These are phyloP conservation scores for Polietes domitor DNA, from an alignment of 2,888 invertebrate species.

Conservation along the genomic window DNA sequence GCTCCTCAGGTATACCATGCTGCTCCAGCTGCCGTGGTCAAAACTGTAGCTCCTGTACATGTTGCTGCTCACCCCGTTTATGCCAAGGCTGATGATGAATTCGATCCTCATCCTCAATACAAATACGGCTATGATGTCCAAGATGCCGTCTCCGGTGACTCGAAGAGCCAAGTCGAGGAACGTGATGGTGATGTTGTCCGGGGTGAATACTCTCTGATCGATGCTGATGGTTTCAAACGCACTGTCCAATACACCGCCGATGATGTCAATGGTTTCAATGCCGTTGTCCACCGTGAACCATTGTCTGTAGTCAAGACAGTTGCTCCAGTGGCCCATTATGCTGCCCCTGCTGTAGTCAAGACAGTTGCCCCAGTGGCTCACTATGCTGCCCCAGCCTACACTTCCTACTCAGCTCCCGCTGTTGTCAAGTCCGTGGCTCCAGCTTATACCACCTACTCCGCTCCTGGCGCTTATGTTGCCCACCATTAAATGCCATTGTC, in stretches of 20 bases:
- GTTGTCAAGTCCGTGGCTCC: constrained; percentile 61
- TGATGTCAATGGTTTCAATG: constrained; percentile 79
- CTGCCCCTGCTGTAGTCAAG: constrained; percentile 69
- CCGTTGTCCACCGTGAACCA: constrained; percentile 74
- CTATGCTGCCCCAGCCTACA: constrained; percentile 48
- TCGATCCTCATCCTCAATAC: constrained; percentile 80
- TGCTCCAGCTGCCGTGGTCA: constrained; percentile 70
- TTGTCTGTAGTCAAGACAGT: constrained; percentile 57
- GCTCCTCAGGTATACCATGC: constrained; percentile 68
- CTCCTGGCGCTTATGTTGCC: constrained; percentile 39
- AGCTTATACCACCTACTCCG: constrained; percentile 32
- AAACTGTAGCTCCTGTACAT: constrained; percentile 65
- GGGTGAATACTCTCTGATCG: constrained; percentile 79
- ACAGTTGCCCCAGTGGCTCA: constrained; percentile 40
- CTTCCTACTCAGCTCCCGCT: constrained; percentile 59
- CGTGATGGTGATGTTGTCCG: constrained; percentile 80
- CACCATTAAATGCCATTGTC: constrained; percentile 52
- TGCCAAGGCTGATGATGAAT: constrained; percentile 72
- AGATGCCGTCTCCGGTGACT: constrained; percentile 79
- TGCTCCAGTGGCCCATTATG: constrained; percentile 36
- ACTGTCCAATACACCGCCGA: constrained; percentile 80
- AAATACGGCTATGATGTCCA: constrained; percentile 80
- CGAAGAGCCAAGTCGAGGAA: constrained; percentile 79
- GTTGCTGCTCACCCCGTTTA: constrained; percentile 70
- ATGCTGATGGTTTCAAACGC: constrained; percentile 79